Evolutionary conservation across 2,113 vertebrate genomes (phyloP).

Genomic region (Megalops atlanticus): DNA sequence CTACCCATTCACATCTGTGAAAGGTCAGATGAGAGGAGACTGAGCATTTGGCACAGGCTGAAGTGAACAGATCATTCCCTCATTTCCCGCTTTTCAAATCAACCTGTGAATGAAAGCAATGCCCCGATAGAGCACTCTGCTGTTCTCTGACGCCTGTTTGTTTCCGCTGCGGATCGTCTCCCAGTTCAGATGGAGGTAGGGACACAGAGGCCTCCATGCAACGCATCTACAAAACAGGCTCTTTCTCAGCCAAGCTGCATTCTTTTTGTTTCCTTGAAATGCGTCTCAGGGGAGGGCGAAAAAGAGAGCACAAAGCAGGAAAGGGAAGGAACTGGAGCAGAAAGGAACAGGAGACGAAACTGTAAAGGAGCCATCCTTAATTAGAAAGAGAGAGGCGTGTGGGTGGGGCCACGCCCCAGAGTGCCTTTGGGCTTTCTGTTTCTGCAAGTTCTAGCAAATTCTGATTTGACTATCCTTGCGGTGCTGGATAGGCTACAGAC

Average conservation of each 20-base stretch:
- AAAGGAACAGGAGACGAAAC: background rate
- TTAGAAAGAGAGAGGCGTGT: background rate
- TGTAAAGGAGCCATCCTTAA: conserved; percentile 15
- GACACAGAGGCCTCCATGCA: background rate
- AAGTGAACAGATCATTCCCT: too few species aligned
- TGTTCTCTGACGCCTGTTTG: too few species aligned
- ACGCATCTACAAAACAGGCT: background rate
- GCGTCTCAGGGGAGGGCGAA: background rate
- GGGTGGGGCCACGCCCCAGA: background rate
- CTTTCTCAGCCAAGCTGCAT: background rate
- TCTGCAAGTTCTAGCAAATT: background rate
- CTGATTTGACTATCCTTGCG: background rate
- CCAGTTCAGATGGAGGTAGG: background rate
- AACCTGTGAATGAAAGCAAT: background rate
- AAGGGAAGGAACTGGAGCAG: conserved; percentile 5
- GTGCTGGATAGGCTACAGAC: too few species aligned
- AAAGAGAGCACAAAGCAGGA: background rate
- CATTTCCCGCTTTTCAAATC: too few species aligned
- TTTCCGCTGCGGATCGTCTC: background rate
- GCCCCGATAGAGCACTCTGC: too few species aligned
- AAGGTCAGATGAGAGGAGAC: too few species aligned
- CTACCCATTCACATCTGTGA: too few species aligned
- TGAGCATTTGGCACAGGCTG: too few species aligned
- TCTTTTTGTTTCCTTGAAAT: background rate
- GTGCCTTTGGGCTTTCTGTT: background rate